Base-by-base conservation (phyloP, 2,797 vertebrate genomes). In the Coendou prehensilis region DNA sequence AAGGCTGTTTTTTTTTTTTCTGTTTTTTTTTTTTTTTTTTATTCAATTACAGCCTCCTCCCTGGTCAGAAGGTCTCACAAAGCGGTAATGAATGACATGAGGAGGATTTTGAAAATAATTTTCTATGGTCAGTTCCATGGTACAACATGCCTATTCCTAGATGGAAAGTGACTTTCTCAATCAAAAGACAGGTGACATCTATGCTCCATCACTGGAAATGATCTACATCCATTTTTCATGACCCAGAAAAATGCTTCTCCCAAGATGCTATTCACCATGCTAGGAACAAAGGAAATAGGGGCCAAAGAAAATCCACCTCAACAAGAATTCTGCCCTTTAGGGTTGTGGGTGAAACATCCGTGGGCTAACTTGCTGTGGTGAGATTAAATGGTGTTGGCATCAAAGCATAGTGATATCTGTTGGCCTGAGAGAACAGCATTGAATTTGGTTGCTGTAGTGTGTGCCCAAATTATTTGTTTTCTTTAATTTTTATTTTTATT, bases 191-290 rank as follows among this genome's bases (percentile, higher is more conserved):
- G 57, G 14, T 28, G 2, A 30, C 23, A 73, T 26, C 11, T 13
- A 23, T 30, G 8, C 8, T 61, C 14, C 0, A 9, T 33, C 56
- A 17, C 0, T 0, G 1, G 61, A 89, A 41, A 73, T 0, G 6
- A 15, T 10, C 41, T n/a, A 50, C 37, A 26, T 37, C 30, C 28
- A 73, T 54, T 83, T 30, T 14, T 45, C 30, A 14, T 1, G 0
- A n/a, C 41, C 13, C 3, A 5, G 26, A 33, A 33, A 79, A 56
- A 15, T 5, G 0, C 33, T 2, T 82, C 6, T 13, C 67, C 2
- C 0, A 4, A 0, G 1, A 9, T 37, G 18, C 3, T 1, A 0
- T 18, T 50, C 56, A 41, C n/a, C 5, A 3, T 0, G 23, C 8
- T 10, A 73, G 10, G 26, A 52, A 64, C 9, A 20, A 67, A 80